Base-by-base conservation (phyloP, 2,888 invertebrate genomes). In the Chromoteleia sp. region DNA sequence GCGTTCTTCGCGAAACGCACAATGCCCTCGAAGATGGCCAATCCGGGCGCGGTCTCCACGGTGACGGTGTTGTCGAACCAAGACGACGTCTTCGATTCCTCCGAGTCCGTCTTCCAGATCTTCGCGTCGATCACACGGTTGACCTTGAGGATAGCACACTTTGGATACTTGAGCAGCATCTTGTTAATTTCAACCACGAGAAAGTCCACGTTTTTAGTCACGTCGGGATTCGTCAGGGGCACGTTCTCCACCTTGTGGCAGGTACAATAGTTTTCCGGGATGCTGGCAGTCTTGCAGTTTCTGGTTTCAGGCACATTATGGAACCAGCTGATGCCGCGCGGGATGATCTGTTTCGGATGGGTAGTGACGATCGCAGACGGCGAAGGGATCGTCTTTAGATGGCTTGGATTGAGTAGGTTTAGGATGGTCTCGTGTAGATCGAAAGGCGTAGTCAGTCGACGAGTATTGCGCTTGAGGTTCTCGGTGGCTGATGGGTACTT, bases 221-320 rank as follows among this genome's bases (percentile, higher is more conserved):
- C 95, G 6, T 92, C 89, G 0, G 90, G 85, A 83, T 94, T 93
- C 25, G 93, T 92, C 0, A 92, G 91, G 0, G 93, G 88, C 15
- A 96, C 88, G 83, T 94, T 93, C 58, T 92, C 92, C 63, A 94
- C 94, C 74, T 94, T 94, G 87, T 97, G 96, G 85, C 98, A 98
- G 17, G 97, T 96, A 90, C 98, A 98, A 96, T 96, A 98, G 89
- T 97, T 96, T 21, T 95, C 94, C 0, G 95, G 94, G 75, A 98
- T 97, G 0, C 93, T 94, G 0, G 98, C 98, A 78, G 93, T 92
- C 58, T 94, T 92, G 89, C 98, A 98, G 0, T 96, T 96, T 48
- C 98, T 93, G 68, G 94, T 93, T 39, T 89, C 90, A 0, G 96
- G 95, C 77, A 98, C 93, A 0, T 95, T 94, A 17, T 95, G 91